These are phyloP conservation scores for Itoplectis maculator DNA, from an alignment of 2,888 invertebrate genomes.

Conservation along the genomic window DNA sequence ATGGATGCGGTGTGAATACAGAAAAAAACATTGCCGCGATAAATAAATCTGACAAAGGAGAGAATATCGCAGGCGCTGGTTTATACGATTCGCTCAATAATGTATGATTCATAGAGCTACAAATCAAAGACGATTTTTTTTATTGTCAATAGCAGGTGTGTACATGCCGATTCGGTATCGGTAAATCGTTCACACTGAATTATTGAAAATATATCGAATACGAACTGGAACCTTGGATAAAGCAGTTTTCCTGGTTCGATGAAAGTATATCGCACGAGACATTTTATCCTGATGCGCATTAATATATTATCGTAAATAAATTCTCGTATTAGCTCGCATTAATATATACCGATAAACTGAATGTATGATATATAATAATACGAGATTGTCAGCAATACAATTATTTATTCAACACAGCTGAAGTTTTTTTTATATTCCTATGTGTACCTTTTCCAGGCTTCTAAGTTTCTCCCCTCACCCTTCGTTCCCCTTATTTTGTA, in stretches of 20 bases:
- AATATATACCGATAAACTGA: background rate
- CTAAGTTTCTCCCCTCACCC: too few species aligned
- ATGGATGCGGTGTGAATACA: constrained; percentile 11
- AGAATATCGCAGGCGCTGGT: constrained; percentile 1
- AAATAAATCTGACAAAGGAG: background rate
- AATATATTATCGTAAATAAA: background rate
- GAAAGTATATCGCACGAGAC: background rate
- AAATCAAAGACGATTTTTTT: constrained; percentile 36
- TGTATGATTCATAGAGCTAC: constrained; percentile 27
- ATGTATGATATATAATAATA: constrained; percentile 4
- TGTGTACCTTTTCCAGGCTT: background rate
- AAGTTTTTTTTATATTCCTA: background rate
- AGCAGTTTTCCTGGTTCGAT: background rate
- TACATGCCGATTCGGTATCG: background rate
- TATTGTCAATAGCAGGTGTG: background rate
- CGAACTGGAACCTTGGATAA: background rate
- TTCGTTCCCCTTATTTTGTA: too few species aligned
- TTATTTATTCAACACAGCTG: constrained; percentile 6
- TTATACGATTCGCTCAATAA: constrained; percentile 11
- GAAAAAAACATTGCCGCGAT: background rate
- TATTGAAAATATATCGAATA: background rate
- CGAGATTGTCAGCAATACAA: constrained; percentile 8
- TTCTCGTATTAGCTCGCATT: too few species aligned
- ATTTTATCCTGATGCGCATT: background rate
- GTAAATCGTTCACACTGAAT: background rate